A percentile compares a stretch with the other conserved stretches of the same genome.
Evolutionary conservation across 1,140 invertebrate species (phyloP).

Genomic region (Paraescarpia echinospica): DNA sequence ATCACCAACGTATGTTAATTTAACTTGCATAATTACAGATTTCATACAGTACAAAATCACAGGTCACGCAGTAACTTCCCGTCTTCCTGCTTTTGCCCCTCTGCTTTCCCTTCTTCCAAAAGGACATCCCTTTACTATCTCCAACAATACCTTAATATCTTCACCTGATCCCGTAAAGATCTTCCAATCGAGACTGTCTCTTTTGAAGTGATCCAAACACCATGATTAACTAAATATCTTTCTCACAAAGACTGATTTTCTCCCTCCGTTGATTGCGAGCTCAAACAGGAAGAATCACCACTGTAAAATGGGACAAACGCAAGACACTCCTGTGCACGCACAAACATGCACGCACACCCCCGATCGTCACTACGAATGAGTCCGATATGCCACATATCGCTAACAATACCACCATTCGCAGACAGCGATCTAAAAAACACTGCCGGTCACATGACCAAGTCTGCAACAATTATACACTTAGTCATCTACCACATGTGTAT

Average conservation of each 20-base stretch:
- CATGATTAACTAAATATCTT: neutral
- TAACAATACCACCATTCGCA: neutral
- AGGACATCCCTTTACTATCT: neutral
- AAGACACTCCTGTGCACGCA: neutral
- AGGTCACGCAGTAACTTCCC: neutral
- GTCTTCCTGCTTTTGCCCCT: neutral
- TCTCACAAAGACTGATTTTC: neutral
- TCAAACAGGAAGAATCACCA: neutral
- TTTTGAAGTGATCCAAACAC: neutral
- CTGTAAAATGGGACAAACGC: neutral
- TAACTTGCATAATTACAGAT: neutral
- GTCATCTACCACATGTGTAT: neutral
- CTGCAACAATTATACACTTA: neutral
- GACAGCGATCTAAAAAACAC: neutral
- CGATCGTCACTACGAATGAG: neutral
- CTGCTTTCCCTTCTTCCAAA: neutral
- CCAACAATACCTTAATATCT: neutral
- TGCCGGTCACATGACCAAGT: neutral
- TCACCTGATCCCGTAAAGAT: neutral
- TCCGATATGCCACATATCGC: neutral
- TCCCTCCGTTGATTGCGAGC: neutral
- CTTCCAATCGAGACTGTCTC: neutral
- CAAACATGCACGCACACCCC: neutral
- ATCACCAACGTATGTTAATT: neutral
- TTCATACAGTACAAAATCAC: neutral